These are phyloP conservation scores for Saturnia pavonia DNA, from an alignment of 2,888 invertebrate genomes.

Conservation along the genomic window DNA sequence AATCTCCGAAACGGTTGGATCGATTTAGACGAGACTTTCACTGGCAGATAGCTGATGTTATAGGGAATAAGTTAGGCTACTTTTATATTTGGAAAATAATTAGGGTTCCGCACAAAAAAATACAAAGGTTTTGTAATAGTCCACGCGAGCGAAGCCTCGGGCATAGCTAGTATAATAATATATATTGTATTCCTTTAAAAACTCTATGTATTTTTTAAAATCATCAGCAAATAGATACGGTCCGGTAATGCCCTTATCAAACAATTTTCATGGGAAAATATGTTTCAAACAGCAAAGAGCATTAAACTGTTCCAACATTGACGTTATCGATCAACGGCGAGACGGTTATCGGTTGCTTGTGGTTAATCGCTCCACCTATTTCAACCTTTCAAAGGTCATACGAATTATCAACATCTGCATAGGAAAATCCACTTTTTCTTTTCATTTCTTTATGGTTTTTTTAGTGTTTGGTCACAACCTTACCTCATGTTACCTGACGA, in stretches of 20 bases:
- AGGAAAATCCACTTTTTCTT: neutral
- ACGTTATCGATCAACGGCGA: neutral
- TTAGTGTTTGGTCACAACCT: too few relatives aligned
- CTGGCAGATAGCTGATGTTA: too few relatives aligned
- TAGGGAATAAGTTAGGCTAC: too few relatives aligned
- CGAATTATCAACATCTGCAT: neutral
- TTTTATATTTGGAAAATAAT: too few relatives aligned
- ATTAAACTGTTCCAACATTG: neutral
- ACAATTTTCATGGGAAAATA: neutral
- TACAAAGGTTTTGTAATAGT: too few relatives aligned
- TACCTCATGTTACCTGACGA: too few relatives aligned
- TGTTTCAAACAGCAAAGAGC: neutral
- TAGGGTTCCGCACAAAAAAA: too few relatives aligned
- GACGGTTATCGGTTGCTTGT: conserved; percentile 13
- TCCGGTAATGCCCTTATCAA: neutral
- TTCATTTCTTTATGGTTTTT: too few relatives aligned
- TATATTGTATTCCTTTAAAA: neutral
- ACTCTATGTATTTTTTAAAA: neutral
- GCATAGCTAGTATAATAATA: too few relatives aligned
- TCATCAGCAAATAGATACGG: neutral
- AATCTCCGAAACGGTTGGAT: too few relatives aligned
- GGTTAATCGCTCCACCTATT: conserved; percentile 1
- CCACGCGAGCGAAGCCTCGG: too few relatives aligned
- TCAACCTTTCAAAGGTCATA: conserved; percentile 17
- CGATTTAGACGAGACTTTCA: too few relatives aligned